Evolutionary conservation across 1,140 invertebrate species (phyloP).

Genomic region (Campoletis sonorensis): DNA sequence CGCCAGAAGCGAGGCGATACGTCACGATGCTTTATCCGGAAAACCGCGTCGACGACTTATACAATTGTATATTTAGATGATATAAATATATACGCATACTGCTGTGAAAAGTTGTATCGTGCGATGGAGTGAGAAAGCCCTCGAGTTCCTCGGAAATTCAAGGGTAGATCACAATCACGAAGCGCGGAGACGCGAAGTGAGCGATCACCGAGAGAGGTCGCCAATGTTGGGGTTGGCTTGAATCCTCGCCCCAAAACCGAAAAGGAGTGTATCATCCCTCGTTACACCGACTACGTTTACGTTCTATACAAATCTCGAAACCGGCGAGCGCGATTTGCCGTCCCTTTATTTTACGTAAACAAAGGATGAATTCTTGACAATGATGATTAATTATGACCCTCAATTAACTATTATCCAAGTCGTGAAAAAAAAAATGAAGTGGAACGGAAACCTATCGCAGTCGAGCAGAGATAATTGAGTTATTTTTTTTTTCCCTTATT

Average conservation of each 20-base stretch:
- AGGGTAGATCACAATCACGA: conserved; percentile 67
- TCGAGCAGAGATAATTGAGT: conserved; percentile 9
- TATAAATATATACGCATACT: neutral
- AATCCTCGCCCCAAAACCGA: conserved; percentile 3
- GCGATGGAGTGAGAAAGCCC: conserved; percentile 17
- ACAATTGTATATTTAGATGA: conserved; percentile 36
- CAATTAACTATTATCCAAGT: conserved; percentile 36
- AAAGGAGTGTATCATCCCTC: conserved; percentile 25
- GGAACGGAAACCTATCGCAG: neutral
- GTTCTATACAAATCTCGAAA: conserved; percentile 34
- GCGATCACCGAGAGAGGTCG: conserved; percentile 64
- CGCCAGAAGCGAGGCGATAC: conserved; percentile 23
- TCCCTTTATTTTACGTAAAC: conserved; percentile 35
- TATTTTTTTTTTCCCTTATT: neutral
- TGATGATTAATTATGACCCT: conserved; percentile 40
- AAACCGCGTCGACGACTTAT: conserved; percentile 41
- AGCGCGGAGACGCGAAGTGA: conserved; percentile 62
- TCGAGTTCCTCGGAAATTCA: conserved; percentile 45
- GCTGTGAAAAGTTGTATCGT: neutral
- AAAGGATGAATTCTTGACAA: conserved; percentile 39
- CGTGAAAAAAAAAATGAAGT: neutral
- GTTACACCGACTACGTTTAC: conserved; percentile 34
- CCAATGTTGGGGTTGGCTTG: conserved; percentile 8
- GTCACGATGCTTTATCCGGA: conserved; percentile 49
- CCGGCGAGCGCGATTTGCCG: neutral